Evolutionary conservation across 2,797 vertebrate genomes (phyloP).

Genomic region (Sebastes umbrosus): DNA sequence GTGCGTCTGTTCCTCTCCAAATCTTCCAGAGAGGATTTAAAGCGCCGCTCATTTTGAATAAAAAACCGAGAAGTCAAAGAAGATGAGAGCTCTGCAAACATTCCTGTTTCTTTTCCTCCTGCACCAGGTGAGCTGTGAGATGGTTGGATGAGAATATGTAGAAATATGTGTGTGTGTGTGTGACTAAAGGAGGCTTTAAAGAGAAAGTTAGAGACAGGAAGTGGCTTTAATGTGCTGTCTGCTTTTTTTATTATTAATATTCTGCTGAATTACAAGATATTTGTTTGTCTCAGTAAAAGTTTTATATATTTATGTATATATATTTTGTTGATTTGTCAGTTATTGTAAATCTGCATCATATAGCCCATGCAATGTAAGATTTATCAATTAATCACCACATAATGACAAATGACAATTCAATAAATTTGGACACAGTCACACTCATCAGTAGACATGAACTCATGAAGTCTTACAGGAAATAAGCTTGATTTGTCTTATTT

Average conservation of each 20-base stretch:
- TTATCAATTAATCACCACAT: background rate
- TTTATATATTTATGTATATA: background rate
- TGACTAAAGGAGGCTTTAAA: background rate
- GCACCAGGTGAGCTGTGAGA: slow-evolving; percentile 76
- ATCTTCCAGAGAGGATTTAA: slow-evolving; percentile 73
- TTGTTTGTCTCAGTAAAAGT: background rate
- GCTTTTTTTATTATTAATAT: background rate
- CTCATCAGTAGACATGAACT: background rate
- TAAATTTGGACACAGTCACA: background rate
- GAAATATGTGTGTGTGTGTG: background rate
- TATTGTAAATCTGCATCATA: background rate
- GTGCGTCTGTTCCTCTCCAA: slow-evolving; percentile 61
- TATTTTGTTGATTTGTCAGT: background rate
- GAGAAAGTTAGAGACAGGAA: slow-evolving; percentile 1
- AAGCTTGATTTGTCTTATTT: background rate
- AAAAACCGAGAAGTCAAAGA: slow-evolving; percentile 64
- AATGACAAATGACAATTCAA: background rate
- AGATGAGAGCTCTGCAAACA: slow-evolving; percentile 78
- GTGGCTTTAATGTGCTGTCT: background rate
- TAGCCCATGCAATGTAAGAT: background rate
- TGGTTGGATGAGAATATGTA: background rate
- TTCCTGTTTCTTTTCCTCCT: slow-evolving; percentile 73
- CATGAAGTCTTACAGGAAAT: background rate
- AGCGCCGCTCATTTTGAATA: slow-evolving; percentile 65
- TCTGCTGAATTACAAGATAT: background rate